These are phyloP conservation scores for Cheilosia grossa DNA, from an alignment of 2,888 invertebrate genomes.

Conservation along the genomic window DNA sequence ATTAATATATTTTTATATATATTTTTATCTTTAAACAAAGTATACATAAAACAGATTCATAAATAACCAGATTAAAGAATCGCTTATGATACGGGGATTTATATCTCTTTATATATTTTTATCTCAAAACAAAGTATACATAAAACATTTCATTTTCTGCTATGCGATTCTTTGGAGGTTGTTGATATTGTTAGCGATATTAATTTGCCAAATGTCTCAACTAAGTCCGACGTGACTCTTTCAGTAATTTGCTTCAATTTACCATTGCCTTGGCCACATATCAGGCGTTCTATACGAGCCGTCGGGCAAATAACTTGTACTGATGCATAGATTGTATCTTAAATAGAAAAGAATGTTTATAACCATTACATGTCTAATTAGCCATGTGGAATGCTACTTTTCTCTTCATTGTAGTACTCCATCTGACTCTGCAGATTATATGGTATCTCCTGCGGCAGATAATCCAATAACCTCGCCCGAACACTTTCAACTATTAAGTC, in stretches of 20 bases:
- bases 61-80: background rate
- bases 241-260: constrained; percentile 89
- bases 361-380: background rate
- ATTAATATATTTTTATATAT: no score
- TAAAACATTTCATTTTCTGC: constrained; percentile 2
- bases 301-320: constrained; percentile 87
- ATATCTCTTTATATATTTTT: constrained; percentile 1
- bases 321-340: constrained; percentile 85
- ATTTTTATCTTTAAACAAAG: no score
- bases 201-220: constrained; percentile 87
- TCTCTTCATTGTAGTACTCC: constrained; percentile 87
- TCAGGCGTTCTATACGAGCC: constrained; percentile 86
- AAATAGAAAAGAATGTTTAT: constrained; percentile 68
- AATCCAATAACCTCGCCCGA: constrained; percentile 92
- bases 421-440: constrained; percentile 88
- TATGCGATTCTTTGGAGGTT: constrained; percentile 47
- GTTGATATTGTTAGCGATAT: constrained; percentile 82
- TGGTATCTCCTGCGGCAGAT: constrained; percentile 93
- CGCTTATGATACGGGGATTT: background rate
- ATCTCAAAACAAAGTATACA: background rate
- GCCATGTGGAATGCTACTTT: constrained; percentile 80
- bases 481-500: constrained; percentile 89
- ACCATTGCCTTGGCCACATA: constrained; percentile 88
- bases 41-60: no score
- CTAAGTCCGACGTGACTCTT: constrained; percentile 86